Percentiles rank a stretch among this genome's conserved stretches.
Conservation (phyloP, 30 jellyfish, hydroid and myxozoan species). For the Chironex yamaguchii region DNA sequence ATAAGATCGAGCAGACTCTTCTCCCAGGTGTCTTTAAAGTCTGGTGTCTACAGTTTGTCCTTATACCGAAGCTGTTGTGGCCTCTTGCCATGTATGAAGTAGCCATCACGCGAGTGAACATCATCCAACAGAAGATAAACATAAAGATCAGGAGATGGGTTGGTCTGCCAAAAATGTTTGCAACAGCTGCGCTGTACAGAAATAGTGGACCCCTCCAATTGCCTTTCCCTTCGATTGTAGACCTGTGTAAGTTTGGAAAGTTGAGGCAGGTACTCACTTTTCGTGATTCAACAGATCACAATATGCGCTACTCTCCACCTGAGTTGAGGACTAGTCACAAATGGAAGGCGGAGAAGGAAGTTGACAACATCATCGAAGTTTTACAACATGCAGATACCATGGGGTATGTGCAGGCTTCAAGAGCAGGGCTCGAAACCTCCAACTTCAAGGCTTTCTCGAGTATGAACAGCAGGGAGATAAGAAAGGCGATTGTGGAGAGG, state of each 20-base stretch:
- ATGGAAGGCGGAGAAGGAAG: conserved; percentile 5
- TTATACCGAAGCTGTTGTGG: not conserved
- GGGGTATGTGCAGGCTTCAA: not conserved
- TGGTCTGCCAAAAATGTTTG: not conserved
- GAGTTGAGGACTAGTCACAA: not conserved
- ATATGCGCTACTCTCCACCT: not conserved
- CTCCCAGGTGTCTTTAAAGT: not conserved
- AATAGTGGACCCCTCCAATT: not conserved
- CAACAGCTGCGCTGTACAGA: not conserved
- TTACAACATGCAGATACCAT: not conserved
- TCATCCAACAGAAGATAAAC: not conserved
- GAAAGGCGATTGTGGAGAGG: too few relatives aligned
- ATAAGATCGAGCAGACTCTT: not conserved
- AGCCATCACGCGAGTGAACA: not conserved
- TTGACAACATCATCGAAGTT: not conserved
- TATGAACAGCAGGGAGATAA: not conserved
- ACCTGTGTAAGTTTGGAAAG: not conserved
- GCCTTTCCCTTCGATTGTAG: not conserved
- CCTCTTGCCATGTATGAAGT: not conserved
- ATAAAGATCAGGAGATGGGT: not conserved
- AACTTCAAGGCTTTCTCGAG: not conserved
- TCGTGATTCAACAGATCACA: not conserved
- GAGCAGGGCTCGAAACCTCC: not conserved
- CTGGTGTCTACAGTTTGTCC: not conserved
- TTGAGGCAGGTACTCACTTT: not conserved